Conservation (phyloP, 2,113 vertebrate species). For the Misgurnus mizolepis region DNA sequence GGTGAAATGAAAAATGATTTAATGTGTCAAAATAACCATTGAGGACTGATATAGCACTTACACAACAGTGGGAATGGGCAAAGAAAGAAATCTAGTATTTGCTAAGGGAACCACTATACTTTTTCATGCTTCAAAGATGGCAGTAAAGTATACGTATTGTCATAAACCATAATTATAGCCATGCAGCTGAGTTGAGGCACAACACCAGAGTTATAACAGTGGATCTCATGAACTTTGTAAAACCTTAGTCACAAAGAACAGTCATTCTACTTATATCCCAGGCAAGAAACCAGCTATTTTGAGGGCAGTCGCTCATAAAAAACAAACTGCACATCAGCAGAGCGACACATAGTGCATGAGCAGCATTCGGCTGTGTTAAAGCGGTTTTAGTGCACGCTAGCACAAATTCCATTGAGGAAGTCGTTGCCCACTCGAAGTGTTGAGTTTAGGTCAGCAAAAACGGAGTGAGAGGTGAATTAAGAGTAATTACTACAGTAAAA, state of each 20-base stretch:
- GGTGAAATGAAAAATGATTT: slow-evolving; percentile 27
- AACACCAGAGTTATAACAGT: not conserved
- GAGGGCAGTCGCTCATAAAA: slow-evolving; percentile 54
- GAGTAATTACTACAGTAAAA: slow-evolving; percentile 19
- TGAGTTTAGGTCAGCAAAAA: slow-evolving; percentile 24
- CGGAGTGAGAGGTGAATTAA: slow-evolving; percentile 7
- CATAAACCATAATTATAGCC: slow-evolving; percentile 28
- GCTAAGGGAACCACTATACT: not conserved
- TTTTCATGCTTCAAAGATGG: slow-evolving; percentile 10
- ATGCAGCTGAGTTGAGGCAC: not conserved
- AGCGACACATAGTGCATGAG: slow-evolving; percentile 53
- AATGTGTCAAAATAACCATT: slow-evolving; percentile 37
- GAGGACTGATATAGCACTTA: slow-evolving; percentile 23
- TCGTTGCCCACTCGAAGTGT: not conserved
- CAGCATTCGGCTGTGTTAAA: slow-evolving; percentile 45
- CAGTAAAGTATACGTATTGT: not conserved
- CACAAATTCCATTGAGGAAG: slow-evolving; percentile 10
- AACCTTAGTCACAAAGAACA: slow-evolving; percentile 8
- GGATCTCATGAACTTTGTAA: slow-evolving; percentile 7
- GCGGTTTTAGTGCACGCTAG: slow-evolving; percentile 15
- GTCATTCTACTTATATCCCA: slow-evolving; percentile 64
- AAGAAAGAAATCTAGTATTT: not conserved
- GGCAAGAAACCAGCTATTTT: slow-evolving; percentile 65
- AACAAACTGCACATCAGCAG: slow-evolving; percentile 67
- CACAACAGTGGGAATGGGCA: slow-evolving; percentile 4